These are phyloP conservation scores for Psittacula derbiana DNA, from an alignment of 2,797 vertebrate genomes.

Conservation along the genomic window DNA sequence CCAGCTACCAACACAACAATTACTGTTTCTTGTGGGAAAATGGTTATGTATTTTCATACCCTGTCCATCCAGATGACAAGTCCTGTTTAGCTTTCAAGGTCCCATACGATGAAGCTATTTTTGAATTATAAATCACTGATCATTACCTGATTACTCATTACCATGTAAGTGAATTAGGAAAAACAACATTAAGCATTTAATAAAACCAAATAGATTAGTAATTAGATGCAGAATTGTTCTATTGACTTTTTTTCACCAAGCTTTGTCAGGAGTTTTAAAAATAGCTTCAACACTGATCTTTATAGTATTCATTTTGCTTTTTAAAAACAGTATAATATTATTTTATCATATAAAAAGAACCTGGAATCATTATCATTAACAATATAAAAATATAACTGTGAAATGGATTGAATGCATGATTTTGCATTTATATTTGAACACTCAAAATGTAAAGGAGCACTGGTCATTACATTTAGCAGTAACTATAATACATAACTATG, in stretches of 20 bases:
- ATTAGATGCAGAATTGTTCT: conserved; percentile 7
- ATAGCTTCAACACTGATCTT: background rate
- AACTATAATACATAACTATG: background rate
- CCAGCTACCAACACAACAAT: background rate
- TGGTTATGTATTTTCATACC: background rate
- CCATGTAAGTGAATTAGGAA: conserved; percentile 12
- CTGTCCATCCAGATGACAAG: background rate
- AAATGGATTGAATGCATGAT: background rate
- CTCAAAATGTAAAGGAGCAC: background rate
- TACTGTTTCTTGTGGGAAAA: background rate
- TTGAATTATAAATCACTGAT: background rate
- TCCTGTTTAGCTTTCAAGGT: background rate
- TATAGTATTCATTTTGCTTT: background rate
- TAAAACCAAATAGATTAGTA: conserved; percentile 38
- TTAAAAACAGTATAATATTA: background rate
- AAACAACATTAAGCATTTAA: conserved; percentile 32
- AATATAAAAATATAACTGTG: background rate
- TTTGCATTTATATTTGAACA: background rate
- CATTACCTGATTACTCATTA: conserved; percentile 13
- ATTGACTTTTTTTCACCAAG: conserved; percentile 15
- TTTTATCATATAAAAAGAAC: background rate
- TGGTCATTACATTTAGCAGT: background rate
- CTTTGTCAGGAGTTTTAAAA: background rate
- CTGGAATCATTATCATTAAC: background rate
- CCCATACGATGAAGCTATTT: background rate